Base-by-base conservation (phyloP, 2,113 vertebrate species). In the Sceloporus undulatus region DNA sequence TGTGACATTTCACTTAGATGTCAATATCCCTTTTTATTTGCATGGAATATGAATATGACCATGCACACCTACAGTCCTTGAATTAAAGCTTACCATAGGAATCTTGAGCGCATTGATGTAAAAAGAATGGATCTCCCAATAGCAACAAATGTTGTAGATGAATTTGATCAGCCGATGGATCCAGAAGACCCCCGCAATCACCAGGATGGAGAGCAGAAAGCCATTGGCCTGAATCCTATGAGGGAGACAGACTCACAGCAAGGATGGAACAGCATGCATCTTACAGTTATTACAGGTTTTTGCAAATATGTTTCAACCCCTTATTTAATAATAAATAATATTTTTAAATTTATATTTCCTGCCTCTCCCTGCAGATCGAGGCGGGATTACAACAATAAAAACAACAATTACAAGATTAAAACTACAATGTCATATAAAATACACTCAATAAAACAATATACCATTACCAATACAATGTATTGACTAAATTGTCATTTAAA, bases 61-160 rank as follows among this genome's bases (percentile, higher is more conserved):
- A n/a, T 9, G 18, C 16, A 1, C 79, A 78, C 19, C 14, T 90
- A 85, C 0, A 0, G 40, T 1, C 1, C 56, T 9, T 23, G 13
- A 0, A 0, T 8, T 27, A 40, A 0, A 13, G 52, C 92, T 93
- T 92, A 99, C 99, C 99, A 99, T 99, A 56, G 98, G 98, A 95
- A 99, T 98, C 92, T 97, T 98, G 65, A 99, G 97, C 23, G 98
- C 99, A 10, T 97, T 98, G 89, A 98, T 98, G 94, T 99, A 99
- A 93, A 99, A 99, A 59, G 98, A 98, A 85, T 98, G 96, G 93
- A 99, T 99, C 95, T 99, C 99, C 98, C 98, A 99, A 93, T 99
- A 99, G 96, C 99, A 99, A 96, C 98, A 99, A 88, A 99, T 97
- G 29, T 99, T 99, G 95, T 99, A 99, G 94, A 99, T 97, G 94